phyloP scores from a whole-genome alignment of 1,140 invertebrate species.

The Medauroidea extradentata region DNA sequence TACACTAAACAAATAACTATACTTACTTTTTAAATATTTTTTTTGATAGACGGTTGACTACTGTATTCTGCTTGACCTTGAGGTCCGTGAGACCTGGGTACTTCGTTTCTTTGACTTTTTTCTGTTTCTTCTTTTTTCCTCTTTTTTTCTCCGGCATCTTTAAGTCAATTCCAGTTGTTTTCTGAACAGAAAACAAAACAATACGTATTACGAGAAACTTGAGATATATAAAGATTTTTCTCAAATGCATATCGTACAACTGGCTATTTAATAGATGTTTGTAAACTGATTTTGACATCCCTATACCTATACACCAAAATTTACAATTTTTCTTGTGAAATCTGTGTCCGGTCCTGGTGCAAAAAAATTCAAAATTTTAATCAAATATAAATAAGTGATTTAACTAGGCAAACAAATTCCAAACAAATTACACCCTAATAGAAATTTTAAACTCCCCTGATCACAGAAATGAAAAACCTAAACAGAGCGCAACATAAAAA shows the following conservation, averaged over 20 bases:
- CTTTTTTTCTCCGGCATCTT: conserved; percentile 24
- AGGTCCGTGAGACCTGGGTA: conserved; percentile 27
- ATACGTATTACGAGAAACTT: neutral
- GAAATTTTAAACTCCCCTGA: no score
- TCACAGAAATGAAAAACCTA: no score
- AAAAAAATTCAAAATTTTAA: neutral
- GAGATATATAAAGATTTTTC: neutral
- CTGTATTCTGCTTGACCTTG: conserved; percentile 18
- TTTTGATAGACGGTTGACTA: conserved; percentile 23
- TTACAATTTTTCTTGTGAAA: neutral
- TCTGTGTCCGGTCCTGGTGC: neutral
- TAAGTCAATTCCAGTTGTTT: conserved; percentile 27
- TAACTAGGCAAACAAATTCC: no score
- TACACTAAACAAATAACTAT: neutral
- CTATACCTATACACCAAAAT: neutral
- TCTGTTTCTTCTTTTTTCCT: conserved; percentile 16
- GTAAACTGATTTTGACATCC: no score
- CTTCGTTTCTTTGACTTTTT: conserved; percentile 5
- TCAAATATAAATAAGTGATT: no score
- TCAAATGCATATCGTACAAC: no score
- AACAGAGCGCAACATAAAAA: no score
- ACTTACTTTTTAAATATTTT: conserved; percentile 28
- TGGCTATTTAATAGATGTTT: no score
- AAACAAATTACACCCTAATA: no score
- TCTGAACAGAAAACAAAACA: conserved; percentile 12